Evolutionary conservation across 2,113 vertebrate species (phyloP), one percentile per base, ranked within the genome.

Genomic region (Pristiophorus japonicus): DNA sequence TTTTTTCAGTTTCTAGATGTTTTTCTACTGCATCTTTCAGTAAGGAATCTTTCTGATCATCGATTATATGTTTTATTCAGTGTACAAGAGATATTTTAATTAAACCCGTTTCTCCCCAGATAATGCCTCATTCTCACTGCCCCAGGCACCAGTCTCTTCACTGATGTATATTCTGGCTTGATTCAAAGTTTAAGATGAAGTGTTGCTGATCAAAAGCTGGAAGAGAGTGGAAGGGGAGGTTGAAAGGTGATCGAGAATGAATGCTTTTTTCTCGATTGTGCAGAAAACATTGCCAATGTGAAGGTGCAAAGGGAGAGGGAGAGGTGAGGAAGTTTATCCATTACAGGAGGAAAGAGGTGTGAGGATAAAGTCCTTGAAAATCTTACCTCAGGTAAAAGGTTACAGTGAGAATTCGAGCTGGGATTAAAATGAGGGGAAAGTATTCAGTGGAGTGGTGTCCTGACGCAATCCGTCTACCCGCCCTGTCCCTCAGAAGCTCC

Each of bases 391-490:
- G 27, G 24, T 88, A 88, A 30, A 88, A 55, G 47, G 8, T 88
- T 88, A 55, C 84, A 55, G 22, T 88, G 85, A 88, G 85, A 51
- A 88, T 47, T 88, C 47, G 85, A 88, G 85, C 24, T 88, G 85
- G 85, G 85, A 55, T 55, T 88, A 88, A 88, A 88, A 51, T 55
- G 45, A 51, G 22, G 47, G 45, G 85, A 30, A 88, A 88, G 22
- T 27, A 88, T 55, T 88, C 47, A 55, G 6, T 85, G 84, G 85
- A 55, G 45, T 11, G 24, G 85, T 27, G 45, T 88, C 22, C 85
- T 88, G 85, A 55, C 0, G 85, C 47, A 88, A 59, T 90, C 87
- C 51, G 30, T 90, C 51, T 59, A 90, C 87, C 51, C 30, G 27
- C 87, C 87, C 87, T 34, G 51, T 90, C 51, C 51, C 51, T 90